Evolutionary conservation across 2,113 vertebrate species (phyloP).

Genomic region (Thamnophis sirtalis): DNA sequence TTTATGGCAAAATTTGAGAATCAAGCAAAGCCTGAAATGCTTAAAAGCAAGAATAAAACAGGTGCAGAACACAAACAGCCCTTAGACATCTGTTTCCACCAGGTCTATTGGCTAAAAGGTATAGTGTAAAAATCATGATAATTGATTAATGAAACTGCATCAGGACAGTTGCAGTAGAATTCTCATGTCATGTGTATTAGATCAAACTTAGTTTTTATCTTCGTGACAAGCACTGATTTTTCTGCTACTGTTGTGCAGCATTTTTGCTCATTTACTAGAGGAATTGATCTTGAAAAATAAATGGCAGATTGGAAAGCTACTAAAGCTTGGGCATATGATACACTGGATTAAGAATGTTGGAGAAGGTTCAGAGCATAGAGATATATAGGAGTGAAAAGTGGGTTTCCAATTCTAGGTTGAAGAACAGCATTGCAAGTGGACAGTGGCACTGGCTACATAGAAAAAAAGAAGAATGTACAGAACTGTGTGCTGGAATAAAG

Average conservation of each 20-base stretch:
- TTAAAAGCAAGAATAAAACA: neutral
- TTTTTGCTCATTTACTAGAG: neutral
- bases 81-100: too few species aligned
- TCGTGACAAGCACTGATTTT: neutral
- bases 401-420: neutral
- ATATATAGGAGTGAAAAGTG: neutral
- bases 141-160: neutral
- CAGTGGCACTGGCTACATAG: neutral
- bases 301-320: neutral
- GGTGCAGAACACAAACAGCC: neutral
- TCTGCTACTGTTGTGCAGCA: neutral
- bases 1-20: neutral
- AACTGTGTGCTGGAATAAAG: neutral
- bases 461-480: neutral
- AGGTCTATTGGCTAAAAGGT: neutral
- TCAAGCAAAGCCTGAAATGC: neutral
- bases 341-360: neutral
- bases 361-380: neutral
- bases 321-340: neutral
- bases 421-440: neutral
- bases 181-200: neutral
- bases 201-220: neutral
- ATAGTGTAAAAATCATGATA: neutral
- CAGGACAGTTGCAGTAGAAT: neutral
- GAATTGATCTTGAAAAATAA: slow-evolving; percentile 4